Evolutionary conservation across 1,140 invertebrate species (phyloP), one percentile per base, ranked within the genome.

Genomic region (Rhyzopertha dominica): DNA sequence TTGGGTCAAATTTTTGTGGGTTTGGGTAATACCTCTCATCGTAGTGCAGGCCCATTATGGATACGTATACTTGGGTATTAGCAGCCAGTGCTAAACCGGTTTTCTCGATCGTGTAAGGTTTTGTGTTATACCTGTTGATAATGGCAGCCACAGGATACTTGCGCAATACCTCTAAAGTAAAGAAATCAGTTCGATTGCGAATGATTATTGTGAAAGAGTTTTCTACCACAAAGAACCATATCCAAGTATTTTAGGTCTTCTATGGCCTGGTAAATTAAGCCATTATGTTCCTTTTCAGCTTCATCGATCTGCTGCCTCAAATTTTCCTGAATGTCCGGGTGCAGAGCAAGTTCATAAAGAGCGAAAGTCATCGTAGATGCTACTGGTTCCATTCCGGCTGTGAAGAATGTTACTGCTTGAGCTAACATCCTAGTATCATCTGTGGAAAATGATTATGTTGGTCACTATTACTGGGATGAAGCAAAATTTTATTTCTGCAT

Each of bases 141-240:
- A 32, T 7, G 7, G 30, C 10, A 9, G 16, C 7, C 16, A 14
- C 10, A n/a, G 30, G 30, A 32, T 32, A 32, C 16, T 9, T 9
- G 7, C 30, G 8, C 5, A 32, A 14, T n/a, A 5, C 16, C 16
- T 32, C 30, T 32, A 32, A 7, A 32, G 10, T 10, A n/a, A n/a
- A n/a, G n/a, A n/a, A n/a, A n/a, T n/a, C n/a, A n/a, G n/a, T n/a
- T n/a, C n/a, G n/a, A n/a, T n/a, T n/a, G n/a, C n/a, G n/a, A n/a
- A n/a, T n/a, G n/a, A n/a, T n/a, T n/a, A n/a, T n/a, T n/a, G n/a
- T n/a, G n/a, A 26, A 26, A n/a, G 8, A 26, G 13, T 32, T 25
- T 13, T 19, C 13, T 59, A 74, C 72, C 72, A 19, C 60, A 57
- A 37, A 79, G 57, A 28, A 79, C 70, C 44, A 68, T 71, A 1